Evolutionary conservation across 2,113 vertebrate genomes (phyloP), one percentile per base, ranked within the genome.

Genomic region (Triplophysa dalaica): DNA sequence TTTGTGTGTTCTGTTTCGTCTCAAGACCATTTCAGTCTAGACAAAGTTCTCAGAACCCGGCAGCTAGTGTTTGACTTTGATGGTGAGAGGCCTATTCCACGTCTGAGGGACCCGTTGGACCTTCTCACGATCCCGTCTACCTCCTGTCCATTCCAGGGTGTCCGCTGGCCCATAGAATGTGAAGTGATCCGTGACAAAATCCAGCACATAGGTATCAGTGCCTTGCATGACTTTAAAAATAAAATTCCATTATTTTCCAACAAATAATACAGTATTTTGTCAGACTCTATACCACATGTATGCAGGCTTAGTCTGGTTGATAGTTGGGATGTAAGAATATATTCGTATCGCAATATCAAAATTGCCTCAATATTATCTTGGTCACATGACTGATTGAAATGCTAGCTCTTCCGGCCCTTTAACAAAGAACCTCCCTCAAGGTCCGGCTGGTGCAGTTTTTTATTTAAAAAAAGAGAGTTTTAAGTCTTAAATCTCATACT

Each of bases 131-230:
- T 93, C 26, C 87, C 91, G 14, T 87, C 87, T 0, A 41, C n/a
- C 0, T 80, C 33, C n/a, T 81, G 83, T 1, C 87, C 89, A 1
- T 80, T 89, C 1, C 88, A 89, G 0, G 58, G 89, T n/a, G 92
- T 93, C 5, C 90, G 90, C 14, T 99, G 96, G 95, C 96, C 96
- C 0, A 14, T 91, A 2, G 96, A 97, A 81, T 95, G 96, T 54
- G 95, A 96, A 78, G 94, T 98, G 88, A 91, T 96, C 84, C 69
- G 88, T 13, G 95, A 95, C 65, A 48, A 43, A 0, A 85, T 97
- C 9, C 87, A 90, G 65, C 96, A 98, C 78, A 94, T 95, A 38
- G 94, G 95, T 96, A 92, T 87, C 24, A 8, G 10, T 52, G 38
- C 9, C 24, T 70, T 24, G 13, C 21, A 61, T 41, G 4, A 38